Evolutionary conservation across 2,113 vertebrate species (phyloP), one percentile per base, ranked within the genome.

Genomic region (Charadrius vociferus): DNA sequence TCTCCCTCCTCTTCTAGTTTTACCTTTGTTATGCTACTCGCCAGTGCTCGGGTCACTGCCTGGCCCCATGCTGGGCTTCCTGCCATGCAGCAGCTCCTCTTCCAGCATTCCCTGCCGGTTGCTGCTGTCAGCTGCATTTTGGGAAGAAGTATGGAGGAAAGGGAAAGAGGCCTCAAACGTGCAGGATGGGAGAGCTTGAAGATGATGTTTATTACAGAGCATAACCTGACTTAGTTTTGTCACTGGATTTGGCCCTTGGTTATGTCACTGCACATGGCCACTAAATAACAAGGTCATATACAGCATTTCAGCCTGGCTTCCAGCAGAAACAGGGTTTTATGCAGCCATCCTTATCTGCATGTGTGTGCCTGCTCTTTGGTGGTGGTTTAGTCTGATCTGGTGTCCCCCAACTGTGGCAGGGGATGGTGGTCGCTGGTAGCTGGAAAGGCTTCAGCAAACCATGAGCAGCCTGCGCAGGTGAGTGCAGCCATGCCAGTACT

Each of bases 291-390:
- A 91, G 71, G 73, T 45, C 37, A 37, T 32, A 14, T 10, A 19
- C 32, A n/a, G n/a, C 10, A 9, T 91, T 94, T 90, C 84, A 75
- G 50, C 56, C 70, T 77, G 56, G 14, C 50, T 96, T 86, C 52
- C 32, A 43, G 16, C 52, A 81, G 77, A 89, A 89, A 55, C 2
- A 7, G 23, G 10, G 8, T 9, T 63, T 62, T 47, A 21, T 14
- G 19, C 15, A 20, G 4, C 36, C 27, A 36, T 18, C 26, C 34
- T 81, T 62, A 18, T 13, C 36, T 3, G 3, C 1, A 2, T 18
- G 63, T 26, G 32, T 34, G 14, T 3, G 1, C 1, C 5, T 3
- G 7, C 39, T 50, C 45, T 71, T 74, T 2, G 4, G 30, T 67
- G 26, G 9, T 70, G 30, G 55, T 19, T 65, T 6, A 13, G 15